Conservation (phyloP, 1,140 invertebrate genomes). For the Pentalonia nigronervosa region DNA sequence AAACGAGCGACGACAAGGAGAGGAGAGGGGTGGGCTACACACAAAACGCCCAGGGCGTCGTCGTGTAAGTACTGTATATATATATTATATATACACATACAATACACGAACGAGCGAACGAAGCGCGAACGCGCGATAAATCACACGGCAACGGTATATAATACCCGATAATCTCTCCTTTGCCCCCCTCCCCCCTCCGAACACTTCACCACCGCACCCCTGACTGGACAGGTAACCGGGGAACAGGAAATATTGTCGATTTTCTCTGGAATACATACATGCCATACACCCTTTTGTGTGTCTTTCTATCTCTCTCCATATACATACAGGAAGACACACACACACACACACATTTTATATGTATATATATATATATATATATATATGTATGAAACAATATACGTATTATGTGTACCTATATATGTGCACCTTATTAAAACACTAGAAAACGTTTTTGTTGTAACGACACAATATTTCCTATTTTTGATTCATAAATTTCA, state of each 20-base stretch:
- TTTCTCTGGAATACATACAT: not conserved
- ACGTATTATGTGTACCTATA: no score
- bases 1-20: not conserved
- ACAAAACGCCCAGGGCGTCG: constrained; percentile 31
- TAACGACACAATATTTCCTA: not conserved
- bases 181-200: not conserved
- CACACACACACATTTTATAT: no score
- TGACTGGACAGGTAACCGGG: not conserved
- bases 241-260: constrained; percentile 39
- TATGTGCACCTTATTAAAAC: not conserved
- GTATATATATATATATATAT: not conserved
- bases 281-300: not conserved
- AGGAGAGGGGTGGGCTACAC: not conserved
- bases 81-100: not conserved
- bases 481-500: not conserved
- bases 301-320: not conserved
- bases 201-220: not conserved
- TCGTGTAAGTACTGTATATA: not conserved
- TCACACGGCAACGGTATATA: constrained; percentile 39
- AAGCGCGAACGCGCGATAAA: constrained; percentile 47
- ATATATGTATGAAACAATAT: not conserved
- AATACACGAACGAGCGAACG: constrained; percentile 46
- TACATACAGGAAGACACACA: not conserved
- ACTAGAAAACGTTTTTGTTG: not conserved
- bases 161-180: constrained; percentile 43